Evolutionary conservation across 2,888 invertebrate species (phyloP), one percentile per base, ranked within the genome.

Genomic region (Pardosa pseudoannulata): DNA sequence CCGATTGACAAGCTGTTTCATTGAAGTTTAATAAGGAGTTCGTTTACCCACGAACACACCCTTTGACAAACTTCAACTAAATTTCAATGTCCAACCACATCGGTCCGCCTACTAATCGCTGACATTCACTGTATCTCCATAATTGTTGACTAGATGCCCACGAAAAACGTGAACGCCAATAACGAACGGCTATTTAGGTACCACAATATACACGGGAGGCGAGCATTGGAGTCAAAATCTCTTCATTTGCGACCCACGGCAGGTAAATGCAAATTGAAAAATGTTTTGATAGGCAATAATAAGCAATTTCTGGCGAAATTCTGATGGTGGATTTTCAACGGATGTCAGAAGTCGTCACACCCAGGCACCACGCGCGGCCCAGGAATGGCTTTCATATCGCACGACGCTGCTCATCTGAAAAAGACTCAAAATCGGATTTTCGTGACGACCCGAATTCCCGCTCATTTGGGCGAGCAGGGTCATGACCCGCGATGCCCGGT

Each of bases 181-280:
- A 83, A 76, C 82, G 76, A 64, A 29, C 64, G 64, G 41, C 46
- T 71, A 29, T 71, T 82, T 76, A 56, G 41, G 31, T 29, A 64
- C 39, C 29, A 71, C 73, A 67, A 31, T 39, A 39, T 71, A 56
- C 28, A 32, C 3, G 11, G 64, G 23, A 23, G 56, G 56, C 56
- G 56, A 56, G 19, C 56, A 56, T 23, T 23, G 11, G 16, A 56
- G 56, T 23, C 41, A 70, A 76, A 83, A 83, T 71, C 46, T 83
- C 82, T 76, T 83, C 76, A 83, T 83, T 81, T 83, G 65, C 68
- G 76, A 83, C 76, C 64, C 82, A 71, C 65, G 71, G 71, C 82
- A 83, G 71, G 82, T 83, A 76, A 76, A 76, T 83, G 82, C 82
- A 83, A 83, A 83, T 83, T 83, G 82, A 83, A 76, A 76, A 65